phyloP scores from a whole-genome alignment of 2,113 vertebrate species.

The human region GRCh38 chr4:19501501-19502000 shows the following conservation, averaged over 20 bases:
- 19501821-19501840: not conserved
- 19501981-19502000: too few species aligned
- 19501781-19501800: not conserved
- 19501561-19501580: not conserved
- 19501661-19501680: not conserved
- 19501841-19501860: not conserved
- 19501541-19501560: not conserved
- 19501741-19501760: not conserved
- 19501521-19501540: not conserved
- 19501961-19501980: not conserved
- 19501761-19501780: not conserved
- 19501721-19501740: not conserved
- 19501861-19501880: not conserved
- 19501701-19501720: not conserved
- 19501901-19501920: not conserved
- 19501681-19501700: not conserved
- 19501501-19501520: conserved; percentile 67
- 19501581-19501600: not conserved
- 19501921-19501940: not conserved
- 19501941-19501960: not conserved
- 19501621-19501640: not conserved
- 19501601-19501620: not conserved
- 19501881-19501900: not conserved
- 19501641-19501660: not conserved
- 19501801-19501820: not conserved